Evolutionary conservation across 2,113 vertebrate species (phyloP).

Genomic region (chimpanzee (Pan troglodytes)): NHGRI_mPanTro3-v2.1_pri NC_072408.2:134815001-134815500

Average conservation of each 20-base stretch:
- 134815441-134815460: background rate
- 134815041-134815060: accelerated
- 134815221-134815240: background rate
- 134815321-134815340: background rate
- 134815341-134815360: background rate
- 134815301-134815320: background rate
- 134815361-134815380: background rate
- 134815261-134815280: accelerated
- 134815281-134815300: accelerated
- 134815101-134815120: background rate
- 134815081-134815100: accelerated
- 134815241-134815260: background rate
- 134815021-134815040: background rate
- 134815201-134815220: background rate
- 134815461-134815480: background rate
- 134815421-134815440: background rate
- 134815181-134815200: background rate
- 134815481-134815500: background rate
- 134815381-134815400: background rate
- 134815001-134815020: background rate
- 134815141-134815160: accelerated
- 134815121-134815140: background rate
- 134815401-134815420: background rate
- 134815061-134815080: accelerated
- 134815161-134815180: background rate